Evolutionary conservation across 2,797 vertebrate genomes (phyloP).

Genomic region (Nannoperca australis): DNA sequence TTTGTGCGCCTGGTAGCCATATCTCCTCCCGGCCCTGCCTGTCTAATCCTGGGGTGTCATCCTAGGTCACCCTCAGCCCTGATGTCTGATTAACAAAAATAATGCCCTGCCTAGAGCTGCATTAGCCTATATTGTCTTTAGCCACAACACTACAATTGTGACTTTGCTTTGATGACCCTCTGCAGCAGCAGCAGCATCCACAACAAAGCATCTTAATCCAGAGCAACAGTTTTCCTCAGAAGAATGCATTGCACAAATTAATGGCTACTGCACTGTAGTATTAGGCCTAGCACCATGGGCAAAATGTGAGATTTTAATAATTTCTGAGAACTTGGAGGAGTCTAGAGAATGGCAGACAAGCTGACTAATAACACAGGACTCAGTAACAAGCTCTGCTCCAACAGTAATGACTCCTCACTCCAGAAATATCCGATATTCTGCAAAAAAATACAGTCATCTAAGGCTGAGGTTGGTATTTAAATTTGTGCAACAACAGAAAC

Average conservation of each 20-base stretch:
- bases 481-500: slow-evolving; percentile 53
- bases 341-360: slow-evolving; percentile 73
- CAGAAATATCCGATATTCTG: slow-evolving; percentile 74
- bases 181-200: slow-evolving; percentile 20
- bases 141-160: slow-evolving; percentile 49
- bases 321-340: slow-evolving; percentile 79
- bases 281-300: slow-evolving; percentile 62
- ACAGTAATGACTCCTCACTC: slow-evolving; percentile 77
- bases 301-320: slow-evolving; percentile 80
- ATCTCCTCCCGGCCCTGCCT: slow-evolving; percentile 31
- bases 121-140: slow-evolving; percentile 62
- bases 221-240: slow-evolving; percentile 74
- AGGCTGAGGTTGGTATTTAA: slow-evolving; percentile 62
- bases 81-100: slow-evolving; percentile 77
- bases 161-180: slow-evolving; percentile 67
- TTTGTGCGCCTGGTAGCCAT: slow-evolving; percentile 4
- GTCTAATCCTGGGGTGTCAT: slow-evolving; percentile 60
- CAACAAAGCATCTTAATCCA: slow-evolving; percentile 61
- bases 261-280: slow-evolving; percentile 55
- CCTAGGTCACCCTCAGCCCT: slow-evolving; percentile 59
- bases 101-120: slow-evolving; percentile 58
- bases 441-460: slow-evolving; percentile 60
- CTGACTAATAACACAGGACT: slow-evolving; percentile 81
- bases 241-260: slow-evolving; percentile 76
- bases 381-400: slow-evolving; percentile 70